Percentiles rank a stretch among this genome's conserved stretches.
Conservation (phyloP, 2,797 vertebrate genomes). For the Delichon dasypus region DNA sequence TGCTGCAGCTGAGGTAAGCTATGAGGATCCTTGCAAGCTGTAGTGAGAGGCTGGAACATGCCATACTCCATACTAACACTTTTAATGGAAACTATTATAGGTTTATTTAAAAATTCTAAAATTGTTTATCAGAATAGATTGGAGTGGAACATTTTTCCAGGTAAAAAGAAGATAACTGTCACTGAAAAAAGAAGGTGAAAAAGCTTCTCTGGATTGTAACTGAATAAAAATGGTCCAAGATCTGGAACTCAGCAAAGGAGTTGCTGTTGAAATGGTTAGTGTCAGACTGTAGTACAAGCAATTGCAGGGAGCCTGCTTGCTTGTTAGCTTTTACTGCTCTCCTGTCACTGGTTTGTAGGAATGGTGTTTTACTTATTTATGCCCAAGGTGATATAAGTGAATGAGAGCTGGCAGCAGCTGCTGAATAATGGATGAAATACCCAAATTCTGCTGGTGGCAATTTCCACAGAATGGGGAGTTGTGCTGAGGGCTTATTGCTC, state of each 20-base stretch:
- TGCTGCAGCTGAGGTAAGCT: neutral
- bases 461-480: fast-evolving
- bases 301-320: neutral
- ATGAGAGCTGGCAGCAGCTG: neutral
- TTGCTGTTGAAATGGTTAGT: neutral
- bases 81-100: neutral
- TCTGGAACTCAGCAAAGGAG: neutral
- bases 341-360: neutral
- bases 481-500: neutral
- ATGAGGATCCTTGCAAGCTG: neutral
- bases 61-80: fast-evolving
- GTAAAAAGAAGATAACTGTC: neutral
- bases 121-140: neutral
- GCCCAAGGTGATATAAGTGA: neutral
- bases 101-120: neutral
- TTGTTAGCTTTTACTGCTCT: neutral
- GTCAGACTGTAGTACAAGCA: neutral
- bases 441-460: neutral
- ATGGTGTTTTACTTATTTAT: constrained; percentile 39
- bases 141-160: neutral
- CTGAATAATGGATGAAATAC: constrained; percentile 9
- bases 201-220: neutral
- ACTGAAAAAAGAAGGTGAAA: neutral
- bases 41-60: neutral
- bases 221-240: neutral